phyloP scores from a whole-genome alignment of 2,888 invertebrate genomes.

The Trissolcus japonicus region DNA sequence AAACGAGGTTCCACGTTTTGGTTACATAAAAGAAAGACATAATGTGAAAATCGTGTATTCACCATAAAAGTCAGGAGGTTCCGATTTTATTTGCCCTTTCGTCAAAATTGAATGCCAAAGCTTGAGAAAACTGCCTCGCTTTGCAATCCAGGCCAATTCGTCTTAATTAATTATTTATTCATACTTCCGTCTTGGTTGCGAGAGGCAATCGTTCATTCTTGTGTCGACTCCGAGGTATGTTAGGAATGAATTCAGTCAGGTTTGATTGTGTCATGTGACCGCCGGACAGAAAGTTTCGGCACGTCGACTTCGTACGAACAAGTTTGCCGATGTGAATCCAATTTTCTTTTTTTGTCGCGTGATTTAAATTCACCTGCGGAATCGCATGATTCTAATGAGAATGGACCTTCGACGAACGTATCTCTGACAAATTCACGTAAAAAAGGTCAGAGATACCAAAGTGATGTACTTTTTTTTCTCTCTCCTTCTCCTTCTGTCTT shows the following conservation, averaged over 20 bases:
- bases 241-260: conserved; percentile 27
- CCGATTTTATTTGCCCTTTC: conserved; percentile 1
- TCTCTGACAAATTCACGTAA: too few relatives aligned
- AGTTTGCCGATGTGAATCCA: too few relatives aligned
- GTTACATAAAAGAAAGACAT: too few relatives aligned
- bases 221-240: conserved; percentile 7
- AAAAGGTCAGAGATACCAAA: too few relatives aligned
- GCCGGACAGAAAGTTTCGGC: conserved; percentile 5
- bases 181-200: conserved; percentile 20
- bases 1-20: too few relatives aligned
- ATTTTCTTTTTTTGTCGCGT: too few relatives aligned
- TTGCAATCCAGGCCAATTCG: conserved; percentile 23
- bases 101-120: conserved; percentile 2
- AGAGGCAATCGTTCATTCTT: conserved; percentile 12
- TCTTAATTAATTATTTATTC: conserved; percentile 31
- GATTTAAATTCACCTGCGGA: too few relatives aligned
- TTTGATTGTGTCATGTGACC: conserved; percentile 17
- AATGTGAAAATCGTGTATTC: too few relatives aligned
- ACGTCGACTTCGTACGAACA: neutral
- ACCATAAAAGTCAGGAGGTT: neutral
- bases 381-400: too few relatives aligned
- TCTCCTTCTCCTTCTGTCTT: neutral
- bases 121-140: conserved; percentile 6
- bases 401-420: too few relatives aligned
- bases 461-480: neutral